A percentile compares a stretch with the other conserved stretches of the same genome.
Conservation (phyloP, 2,113 vertebrate genomes). For the Ochotona princeps region DNA sequence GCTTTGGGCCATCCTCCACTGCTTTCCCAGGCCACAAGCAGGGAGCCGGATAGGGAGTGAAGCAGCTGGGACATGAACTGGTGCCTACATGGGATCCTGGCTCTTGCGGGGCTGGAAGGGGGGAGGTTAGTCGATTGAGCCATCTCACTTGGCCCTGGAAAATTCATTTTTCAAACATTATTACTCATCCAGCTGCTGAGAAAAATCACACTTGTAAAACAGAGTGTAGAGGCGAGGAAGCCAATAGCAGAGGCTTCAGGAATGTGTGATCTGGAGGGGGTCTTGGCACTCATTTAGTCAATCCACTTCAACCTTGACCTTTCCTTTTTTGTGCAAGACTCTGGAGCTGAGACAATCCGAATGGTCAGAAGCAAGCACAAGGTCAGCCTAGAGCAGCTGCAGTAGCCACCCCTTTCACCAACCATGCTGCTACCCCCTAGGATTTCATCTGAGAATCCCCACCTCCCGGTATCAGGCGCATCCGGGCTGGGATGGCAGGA, state of each 20-base stretch:
- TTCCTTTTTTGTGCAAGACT: conserved; percentile 20
- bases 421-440: background rate
- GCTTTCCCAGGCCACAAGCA: no score
- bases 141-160: no score
- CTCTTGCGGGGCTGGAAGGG: no score
- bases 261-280: conserved; percentile 48
- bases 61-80: no score
- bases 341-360: no score
- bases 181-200: background rate
- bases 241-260: background rate
- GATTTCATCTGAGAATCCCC: conserved; percentile 38
- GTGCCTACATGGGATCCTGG: no score
- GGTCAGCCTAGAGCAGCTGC: background rate
- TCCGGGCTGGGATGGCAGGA: fast-evolving
- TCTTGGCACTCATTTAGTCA: conserved; percentile 57
- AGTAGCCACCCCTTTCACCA: background rate
- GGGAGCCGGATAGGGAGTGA: no score
- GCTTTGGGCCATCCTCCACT: no score
- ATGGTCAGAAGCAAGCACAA: background rate
- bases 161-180: no score
- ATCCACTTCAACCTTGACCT: conserved; percentile 42
- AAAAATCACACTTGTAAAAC: conserved; percentile 45
- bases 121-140: no score
- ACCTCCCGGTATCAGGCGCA: background rate
- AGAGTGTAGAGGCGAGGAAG: background rate